Conservation (phyloP, 2,113 vertebrate genomes). For the Perognathus longimembris region DNA sequence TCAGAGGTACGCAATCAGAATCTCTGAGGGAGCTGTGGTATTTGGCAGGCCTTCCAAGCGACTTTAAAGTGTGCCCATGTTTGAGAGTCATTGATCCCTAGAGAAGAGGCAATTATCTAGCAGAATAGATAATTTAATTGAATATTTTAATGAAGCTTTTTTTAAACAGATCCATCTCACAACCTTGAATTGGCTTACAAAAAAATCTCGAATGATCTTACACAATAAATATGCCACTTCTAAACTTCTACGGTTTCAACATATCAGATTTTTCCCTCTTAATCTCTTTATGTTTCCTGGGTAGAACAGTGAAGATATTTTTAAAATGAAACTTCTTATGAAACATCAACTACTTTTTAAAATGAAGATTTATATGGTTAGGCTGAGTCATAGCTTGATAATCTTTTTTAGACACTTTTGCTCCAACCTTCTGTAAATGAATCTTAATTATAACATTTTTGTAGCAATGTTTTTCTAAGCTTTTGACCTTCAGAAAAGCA, state of each 20-base stretch:
- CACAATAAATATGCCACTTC: conserved; percentile 49
- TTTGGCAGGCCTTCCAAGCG: neutral
- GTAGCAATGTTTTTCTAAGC: conserved; percentile 60
- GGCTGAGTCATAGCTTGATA: conserved; percentile 69
- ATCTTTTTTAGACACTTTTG: conserved; percentile 43
- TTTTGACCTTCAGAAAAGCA: conserved; percentile 71
- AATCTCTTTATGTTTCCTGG: neutral
- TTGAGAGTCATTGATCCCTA: neutral
- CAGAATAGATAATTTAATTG: conserved; percentile 18
- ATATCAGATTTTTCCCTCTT: conserved; percentile 18
- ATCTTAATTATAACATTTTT: conserved; percentile 65
- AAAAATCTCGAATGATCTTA: conserved; percentile 18
- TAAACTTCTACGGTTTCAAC: conserved; percentile 18
- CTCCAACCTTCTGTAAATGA: conserved; percentile 47
- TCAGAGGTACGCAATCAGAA: neutral
- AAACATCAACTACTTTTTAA: conserved; percentile 57
- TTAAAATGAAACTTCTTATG: conserved; percentile 61
- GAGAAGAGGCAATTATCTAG: conserved; percentile 23
- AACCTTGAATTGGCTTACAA: conserved; percentile 40
- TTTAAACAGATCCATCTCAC: neutral
- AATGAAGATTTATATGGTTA: conserved; percentile 53
- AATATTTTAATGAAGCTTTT: neutral
- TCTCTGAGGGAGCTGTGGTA: neutral
- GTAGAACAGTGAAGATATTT: conserved; percentile 59
- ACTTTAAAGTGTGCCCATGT: neutral